Evolutionary conservation across 1,140 invertebrate species (phyloP).

Genomic region (Paraescarpia echinospica): DNA sequence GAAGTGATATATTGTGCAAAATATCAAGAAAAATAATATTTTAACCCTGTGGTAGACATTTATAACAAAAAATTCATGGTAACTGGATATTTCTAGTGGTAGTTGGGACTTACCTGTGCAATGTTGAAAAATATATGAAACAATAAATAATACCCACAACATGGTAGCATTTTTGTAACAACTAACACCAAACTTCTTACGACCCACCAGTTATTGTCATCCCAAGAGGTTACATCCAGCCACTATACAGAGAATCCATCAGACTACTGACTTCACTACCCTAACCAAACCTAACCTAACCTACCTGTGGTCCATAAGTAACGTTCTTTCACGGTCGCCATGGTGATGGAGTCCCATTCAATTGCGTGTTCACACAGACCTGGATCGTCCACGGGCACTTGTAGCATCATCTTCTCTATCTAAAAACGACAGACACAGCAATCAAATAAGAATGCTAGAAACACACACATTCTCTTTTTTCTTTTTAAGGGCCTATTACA

Average conservation of each 20-base stretch:
- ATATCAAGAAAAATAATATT: neutral
- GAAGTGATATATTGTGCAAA: neutral
- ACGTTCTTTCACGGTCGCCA: slow-evolving; percentile 46
- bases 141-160: no score
- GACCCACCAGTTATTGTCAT: neutral
- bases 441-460: slow-evolving; percentile 6
- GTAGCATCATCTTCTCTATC: slow-evolving; percentile 47
- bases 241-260: no score
- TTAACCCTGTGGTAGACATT: neutral
- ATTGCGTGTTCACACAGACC: slow-evolving; percentile 43
- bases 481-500: neutral
- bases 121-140: neutral
- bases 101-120: neutral
- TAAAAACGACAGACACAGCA: slow-evolving; percentile 32
- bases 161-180: no score
- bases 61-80: no score
- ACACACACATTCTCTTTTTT: neutral
- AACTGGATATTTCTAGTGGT: neutral
- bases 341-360: slow-evolving; percentile 51
- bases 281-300: slow-evolving; percentile 27
- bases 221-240: neutral
- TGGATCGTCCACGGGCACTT: slow-evolving; percentile 50
- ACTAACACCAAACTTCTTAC: no score
- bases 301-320: slow-evolving; percentile 43
- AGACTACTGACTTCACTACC: neutral